Evolutionary conservation across 2,888 invertebrate species (phyloP).

Genomic region (Gasteruption jaculator): DNA sequence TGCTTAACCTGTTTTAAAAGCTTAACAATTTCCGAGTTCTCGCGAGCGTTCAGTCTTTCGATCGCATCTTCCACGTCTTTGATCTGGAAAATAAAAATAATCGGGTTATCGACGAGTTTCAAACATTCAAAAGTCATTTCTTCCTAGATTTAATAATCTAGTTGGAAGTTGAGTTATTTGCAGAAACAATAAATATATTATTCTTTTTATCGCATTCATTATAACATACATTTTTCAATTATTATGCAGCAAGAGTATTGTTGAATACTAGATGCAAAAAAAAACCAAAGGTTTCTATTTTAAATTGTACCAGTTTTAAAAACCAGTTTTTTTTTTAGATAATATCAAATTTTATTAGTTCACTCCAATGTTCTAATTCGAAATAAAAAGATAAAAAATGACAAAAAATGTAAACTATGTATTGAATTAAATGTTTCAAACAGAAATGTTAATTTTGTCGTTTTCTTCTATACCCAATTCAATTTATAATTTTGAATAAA

Average conservation of each 20-base stretch:
- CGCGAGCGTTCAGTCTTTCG: slow-evolving; percentile 54
- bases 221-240: too few relatives aligned
- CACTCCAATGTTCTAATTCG: too few relatives aligned
- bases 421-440: too few relatives aligned
- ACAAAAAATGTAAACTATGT: too few relatives aligned
- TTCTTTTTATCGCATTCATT: not conserved
- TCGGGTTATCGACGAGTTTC: not conserved
- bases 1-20: slow-evolving; percentile 57
- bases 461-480: too few relatives aligned
- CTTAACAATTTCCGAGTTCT: slow-evolving; percentile 57
- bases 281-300: too few relatives aligned
- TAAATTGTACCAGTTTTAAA: slow-evolving; percentile 4
- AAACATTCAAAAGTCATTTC: not conserved
- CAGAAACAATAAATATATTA: slow-evolving; percentile 3
- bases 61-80: slow-evolving; percentile 54
- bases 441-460: too few relatives aligned
- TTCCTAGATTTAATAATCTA: not conserved
- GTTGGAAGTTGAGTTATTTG: not conserved
- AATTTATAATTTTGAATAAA: too few relatives aligned
- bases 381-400: too few relatives aligned
- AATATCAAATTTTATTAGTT: too few relatives aligned
- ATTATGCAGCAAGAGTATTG: slow-evolving; percentile 1
- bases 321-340: slow-evolving; percentile 12
- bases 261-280: not conserved
- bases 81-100: slow-evolving; percentile 50